Evolutionary conservation across 2,797 vertebrate genomes (phyloP).

Genomic region (Sphaeramia orbicularis): DNA sequence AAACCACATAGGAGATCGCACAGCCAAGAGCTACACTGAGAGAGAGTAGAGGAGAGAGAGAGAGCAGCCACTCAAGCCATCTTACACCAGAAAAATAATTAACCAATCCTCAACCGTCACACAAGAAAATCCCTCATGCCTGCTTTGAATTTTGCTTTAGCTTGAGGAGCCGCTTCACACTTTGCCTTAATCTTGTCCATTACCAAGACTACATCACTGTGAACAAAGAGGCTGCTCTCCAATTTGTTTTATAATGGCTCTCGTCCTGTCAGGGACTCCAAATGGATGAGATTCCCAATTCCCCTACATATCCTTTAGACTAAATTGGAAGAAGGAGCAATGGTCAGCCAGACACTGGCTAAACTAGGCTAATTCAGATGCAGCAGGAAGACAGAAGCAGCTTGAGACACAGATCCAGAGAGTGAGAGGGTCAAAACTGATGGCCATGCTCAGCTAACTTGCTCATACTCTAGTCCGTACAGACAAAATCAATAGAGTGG

Average conservation of each 20-base stretch:
- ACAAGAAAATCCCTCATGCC: constrained; percentile 44
- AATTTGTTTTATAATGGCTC: constrained; percentile 57
- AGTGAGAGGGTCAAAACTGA: constrained; percentile 45
- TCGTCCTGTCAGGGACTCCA: constrained; percentile 32
- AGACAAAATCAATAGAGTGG: constrained; percentile 76
- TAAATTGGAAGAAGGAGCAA: constrained; percentile 51
- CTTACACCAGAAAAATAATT: constrained; percentile 56
- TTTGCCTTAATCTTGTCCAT: constrained; percentile 64
- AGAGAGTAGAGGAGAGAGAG: constrained; percentile 21
- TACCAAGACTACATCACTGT: constrained; percentile 34
- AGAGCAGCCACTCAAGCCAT: constrained; percentile 33
- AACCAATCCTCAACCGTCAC: constrained; percentile 58
- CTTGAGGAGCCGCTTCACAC: constrained; percentile 50
- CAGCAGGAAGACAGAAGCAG: constrained; percentile 6
- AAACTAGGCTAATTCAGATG: constrained; percentile 42
- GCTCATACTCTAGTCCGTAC: constrained; percentile 49
- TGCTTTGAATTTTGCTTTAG: constrained; percentile 51
- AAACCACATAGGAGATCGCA: constrained; percentile 57
- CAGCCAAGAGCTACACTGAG: constrained; percentile 48
- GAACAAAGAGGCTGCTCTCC: constrained; percentile 56
- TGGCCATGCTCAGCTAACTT: constrained; percentile 64
- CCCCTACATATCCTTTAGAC: constrained; percentile 45
- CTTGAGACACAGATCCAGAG: constrained; percentile 2
- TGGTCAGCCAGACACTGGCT: constrained; percentile 16
- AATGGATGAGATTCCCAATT: constrained; percentile 50